Conservation (phyloP, 2,113 vertebrate genomes). For the Gasterosteus nipponicus region DNA sequence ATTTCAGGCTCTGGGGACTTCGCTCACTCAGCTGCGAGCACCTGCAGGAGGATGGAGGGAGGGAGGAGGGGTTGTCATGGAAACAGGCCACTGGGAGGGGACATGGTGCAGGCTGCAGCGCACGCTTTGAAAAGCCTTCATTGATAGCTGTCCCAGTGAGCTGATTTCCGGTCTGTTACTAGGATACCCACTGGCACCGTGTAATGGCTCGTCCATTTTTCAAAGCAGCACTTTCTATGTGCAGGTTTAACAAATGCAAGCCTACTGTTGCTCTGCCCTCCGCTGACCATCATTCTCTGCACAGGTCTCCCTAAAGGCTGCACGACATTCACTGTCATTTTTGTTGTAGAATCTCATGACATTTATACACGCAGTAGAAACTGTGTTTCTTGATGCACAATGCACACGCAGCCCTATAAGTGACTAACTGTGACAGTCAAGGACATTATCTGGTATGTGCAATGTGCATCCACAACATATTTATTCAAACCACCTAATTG, state of each 20-base stretch:
- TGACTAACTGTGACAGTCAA: not conserved
- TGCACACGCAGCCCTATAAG: not conserved
- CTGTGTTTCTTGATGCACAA: not conserved
- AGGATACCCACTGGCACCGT: slow-evolving; percentile 41
- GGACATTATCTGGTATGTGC: not conserved
- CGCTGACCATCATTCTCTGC: slow-evolving; percentile 35
- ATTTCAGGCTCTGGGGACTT: slow-evolving; percentile 73
- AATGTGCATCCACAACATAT: not conserved
- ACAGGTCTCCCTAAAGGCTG: slow-evolving; percentile 40
- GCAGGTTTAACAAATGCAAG: slow-evolving; percentile 39
- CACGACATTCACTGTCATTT: slow-evolving; percentile 69
- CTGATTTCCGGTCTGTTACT: slow-evolving; percentile 58
- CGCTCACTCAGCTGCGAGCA: slow-evolving; percentile 65
- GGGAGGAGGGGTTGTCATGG: slow-evolving; percentile 78
- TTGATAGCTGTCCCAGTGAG: slow-evolving; percentile 70
- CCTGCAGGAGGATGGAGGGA: slow-evolving; percentile 67
- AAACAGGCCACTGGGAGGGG: slow-evolving; percentile 75
- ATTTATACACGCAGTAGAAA: slow-evolving; percentile 9
- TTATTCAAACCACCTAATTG: not conserved
- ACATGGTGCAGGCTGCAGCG: slow-evolving; percentile 54
- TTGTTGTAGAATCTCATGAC: slow-evolving; percentile 38
- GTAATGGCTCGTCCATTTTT: slow-evolving; percentile 27
- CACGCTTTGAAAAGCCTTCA: slow-evolving; percentile 68
- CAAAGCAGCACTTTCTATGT: slow-evolving; percentile 32
- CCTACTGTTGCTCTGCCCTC: slow-evolving; percentile 4